A percentile compares a stretch with the other conserved stretches of the same genome.
phyloP scores from a whole-genome alignment of 2,113 vertebrate species.

The Pterophyllum scalare region DNA sequence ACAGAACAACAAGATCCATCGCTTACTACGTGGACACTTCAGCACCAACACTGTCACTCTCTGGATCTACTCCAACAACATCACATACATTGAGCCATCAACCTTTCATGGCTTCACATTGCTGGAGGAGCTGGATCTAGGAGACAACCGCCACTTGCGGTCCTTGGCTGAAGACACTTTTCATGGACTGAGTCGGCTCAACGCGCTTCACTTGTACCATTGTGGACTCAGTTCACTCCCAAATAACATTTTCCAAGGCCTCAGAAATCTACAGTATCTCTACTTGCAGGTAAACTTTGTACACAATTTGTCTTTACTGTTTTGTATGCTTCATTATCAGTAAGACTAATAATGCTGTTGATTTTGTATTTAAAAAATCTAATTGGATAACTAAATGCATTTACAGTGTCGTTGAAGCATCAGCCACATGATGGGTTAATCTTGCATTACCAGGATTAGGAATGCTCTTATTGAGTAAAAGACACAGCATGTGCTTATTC shows the following conservation, averaged over 20 bases:
- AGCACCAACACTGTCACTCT: slow-evolving; percentile 93
- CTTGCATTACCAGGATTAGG: background rate
- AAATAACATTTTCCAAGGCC: slow-evolving; percentile 90
- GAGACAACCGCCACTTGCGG: slow-evolving; percentile 94
- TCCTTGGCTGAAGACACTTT: slow-evolving; percentile 94
- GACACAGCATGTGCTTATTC: background rate
- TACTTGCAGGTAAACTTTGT: slow-evolving; percentile 87
- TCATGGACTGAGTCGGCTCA: slow-evolving; percentile 91
- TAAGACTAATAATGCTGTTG: background rate
- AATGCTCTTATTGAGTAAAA: background rate
- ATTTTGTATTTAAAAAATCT: background rate
- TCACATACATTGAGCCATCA: slow-evolving; percentile 93
- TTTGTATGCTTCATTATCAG: background rate
- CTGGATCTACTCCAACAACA: slow-evolving; percentile 99
- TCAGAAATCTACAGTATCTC: slow-evolving; percentile 96
- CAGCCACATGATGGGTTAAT: background rate
- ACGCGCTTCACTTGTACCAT: slow-evolving; percentile 94
- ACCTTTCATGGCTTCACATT: slow-evolving; percentile 92
- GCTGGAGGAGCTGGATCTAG: slow-evolving; percentile 97
- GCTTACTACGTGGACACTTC: slow-evolving; percentile 91
- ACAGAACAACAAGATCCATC: slow-evolving; percentile 96
- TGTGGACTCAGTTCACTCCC: slow-evolving; percentile 93
- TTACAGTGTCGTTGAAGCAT: background rate
- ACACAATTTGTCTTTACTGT: background rate
- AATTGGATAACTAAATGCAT: background rate